Evolutionary conservation across 2,797 vertebrate genomes (phyloP), one percentile per base, ranked within the genome.

Genomic region (Diplodus sargus): DNA sequence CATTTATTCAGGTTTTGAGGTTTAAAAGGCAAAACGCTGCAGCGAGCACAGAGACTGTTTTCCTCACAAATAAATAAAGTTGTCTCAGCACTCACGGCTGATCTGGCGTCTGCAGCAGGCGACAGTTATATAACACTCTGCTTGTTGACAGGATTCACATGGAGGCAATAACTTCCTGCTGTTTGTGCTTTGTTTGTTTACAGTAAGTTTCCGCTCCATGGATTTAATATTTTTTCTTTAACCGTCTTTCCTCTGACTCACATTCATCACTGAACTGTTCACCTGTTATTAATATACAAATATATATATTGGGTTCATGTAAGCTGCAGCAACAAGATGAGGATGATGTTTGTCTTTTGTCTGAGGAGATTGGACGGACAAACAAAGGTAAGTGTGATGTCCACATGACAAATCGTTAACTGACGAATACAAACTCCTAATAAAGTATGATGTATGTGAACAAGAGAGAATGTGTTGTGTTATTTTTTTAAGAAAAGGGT

Each of bases 111-210:
- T 66, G 15, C 59, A n/a, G 23, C 70, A 51, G 15, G 6, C 58
- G 28, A 47, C 15, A 28, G 4, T 30, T 4, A 49, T 12, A 30
- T 70, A 18, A 61, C 30, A 34, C 18, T 48, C 14, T 17, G 47
- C 30, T 70, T 47, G 52, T 65, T 43, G 52, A 20, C 23, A 65
- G 53, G 48, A 18, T 52, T 60, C 56, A 56, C 22, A 34, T 48
- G 2, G 23, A 47, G 20, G 30, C 45, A 17, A 2, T 30, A 1
- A 16, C 18, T 18, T 30, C 18, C 23, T 28, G 2, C 4, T 51
- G 25, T 49, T 47, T 45, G 8, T 5, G 42, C 20, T 63, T 47
- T 11, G 2, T 15, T 18, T 3, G 25, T 22, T 74, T 39, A 5
- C 5, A n/a, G 13, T 3, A 14, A 18, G 0, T 53, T 53, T 62